These are phyloP conservation scores for Spheniscus mendiculus DNA, from an alignment of 2,113 vertebrate genomes.

Conservation along the genomic window DNA sequence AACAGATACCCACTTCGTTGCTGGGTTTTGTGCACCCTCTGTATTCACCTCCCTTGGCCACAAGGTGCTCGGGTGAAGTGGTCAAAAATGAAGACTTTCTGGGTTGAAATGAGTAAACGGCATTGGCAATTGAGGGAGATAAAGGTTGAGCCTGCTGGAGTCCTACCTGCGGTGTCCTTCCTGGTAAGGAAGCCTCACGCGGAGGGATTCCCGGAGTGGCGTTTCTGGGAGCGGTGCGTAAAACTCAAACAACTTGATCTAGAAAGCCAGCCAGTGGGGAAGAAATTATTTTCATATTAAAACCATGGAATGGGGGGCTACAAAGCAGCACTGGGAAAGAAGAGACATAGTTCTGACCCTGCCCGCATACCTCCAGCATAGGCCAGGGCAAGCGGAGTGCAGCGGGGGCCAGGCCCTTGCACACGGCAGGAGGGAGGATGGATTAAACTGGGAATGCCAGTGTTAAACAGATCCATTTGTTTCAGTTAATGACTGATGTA, in stretches of 20 bases:
- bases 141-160: background rate
- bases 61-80: background rate
- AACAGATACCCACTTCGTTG: background rate
- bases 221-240: background rate
- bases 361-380: fast-evolving
- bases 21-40: background rate
- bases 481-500: background rate
- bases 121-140: background rate
- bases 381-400: background rate
- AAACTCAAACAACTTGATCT: background rate
- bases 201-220: background rate
- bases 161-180: background rate
- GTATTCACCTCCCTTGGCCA: fast-evolving
- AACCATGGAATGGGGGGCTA: background rate
- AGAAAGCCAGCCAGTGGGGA: background rate
- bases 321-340: background rate
- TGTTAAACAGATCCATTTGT: background rate
- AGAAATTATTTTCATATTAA: background rate
- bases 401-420: background rate
- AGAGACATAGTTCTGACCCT: background rate
- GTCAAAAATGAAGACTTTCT: background rate
- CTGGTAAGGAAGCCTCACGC: background rate
- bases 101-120: background rate
- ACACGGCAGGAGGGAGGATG: fast-evolving
- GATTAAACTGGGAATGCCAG: background rate